Evolutionary conservation across 1,140 invertebrate species (phyloP), one percentile per base, ranked within the genome.

Genomic region (Pachypsylla venusta): DNA sequence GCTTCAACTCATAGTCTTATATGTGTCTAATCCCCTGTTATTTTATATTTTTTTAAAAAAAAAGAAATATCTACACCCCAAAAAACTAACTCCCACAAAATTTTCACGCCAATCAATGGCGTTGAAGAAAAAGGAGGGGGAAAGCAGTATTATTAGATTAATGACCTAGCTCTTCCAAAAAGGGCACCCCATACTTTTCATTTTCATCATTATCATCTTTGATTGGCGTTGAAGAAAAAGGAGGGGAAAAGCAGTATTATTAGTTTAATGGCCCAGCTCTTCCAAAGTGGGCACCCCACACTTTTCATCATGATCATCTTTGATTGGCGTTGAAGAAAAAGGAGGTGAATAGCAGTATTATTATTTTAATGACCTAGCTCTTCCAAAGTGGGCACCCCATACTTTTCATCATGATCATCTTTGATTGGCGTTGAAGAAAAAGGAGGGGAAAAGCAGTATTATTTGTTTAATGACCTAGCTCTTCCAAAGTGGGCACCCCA

Each of bases 201-300:
- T 19, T 26, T 27, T 90, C 85, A 68, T 92, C 85, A 67, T 91
- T 86, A 65, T 92, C 82, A 13, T 84, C 79, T 22, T 72, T 68
- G 0, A 89, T 59, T 0, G 87, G 87, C 1, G 87, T 90, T 30
- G 73, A 76, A 14, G 79, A 79, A 1, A n/a, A n/a, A n/a, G n/a
- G n/a, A n/a, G n/a, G n/a, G n/a, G n/a, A n/a, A n/a, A n/a, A n/a
- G n/a, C n/a, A n/a, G n/a, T 35, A 35, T 35, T 35, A 35, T 35
- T 35, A 35, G 10, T 35, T 12, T 35, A 19, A 4, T 69, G 70
- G 86, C 85, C 87, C 16, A 93, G 74, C 76, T 93, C 88, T 67
- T 90, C 86, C 16, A 93, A 75, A 1, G 85, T 85, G 1, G 88
- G 89, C 0, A 93, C 87, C 3, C 86, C 85, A 67, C 84, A 93